A percentile compares a stretch with the other conserved stretches of the same genome.
Conservation (phyloP, 2,113 vertebrate genomes). For the Montifringilla adamsi region DNA sequence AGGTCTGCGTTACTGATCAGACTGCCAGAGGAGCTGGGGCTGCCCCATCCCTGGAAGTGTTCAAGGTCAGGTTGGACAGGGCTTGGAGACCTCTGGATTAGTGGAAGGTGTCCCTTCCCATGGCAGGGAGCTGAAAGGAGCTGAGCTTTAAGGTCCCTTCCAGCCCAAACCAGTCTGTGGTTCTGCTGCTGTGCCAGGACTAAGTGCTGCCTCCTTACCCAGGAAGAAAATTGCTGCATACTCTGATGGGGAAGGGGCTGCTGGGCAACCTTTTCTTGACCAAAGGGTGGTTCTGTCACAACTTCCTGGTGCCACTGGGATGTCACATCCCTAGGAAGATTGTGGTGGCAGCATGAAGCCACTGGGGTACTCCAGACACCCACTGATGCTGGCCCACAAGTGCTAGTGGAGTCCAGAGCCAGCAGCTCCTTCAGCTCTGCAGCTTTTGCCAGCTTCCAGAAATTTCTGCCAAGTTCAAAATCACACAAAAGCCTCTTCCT, state of each 20-base stretch:
- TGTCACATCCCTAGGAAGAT: background rate
- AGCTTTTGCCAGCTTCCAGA: background rate
- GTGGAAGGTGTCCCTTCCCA: background rate
- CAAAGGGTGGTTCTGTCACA: no score
- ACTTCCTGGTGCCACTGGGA: background rate
- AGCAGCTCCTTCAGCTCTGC: background rate
- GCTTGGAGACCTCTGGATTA: background rate
- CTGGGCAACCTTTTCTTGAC: background rate
- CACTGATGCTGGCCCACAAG: rapidly evolving
- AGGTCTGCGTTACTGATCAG: rapidly evolving
- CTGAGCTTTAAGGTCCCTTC: background rate
- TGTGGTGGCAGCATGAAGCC: background rate
- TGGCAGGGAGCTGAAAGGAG: background rate
- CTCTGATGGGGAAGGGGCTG: background rate
- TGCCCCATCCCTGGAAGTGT: background rate
- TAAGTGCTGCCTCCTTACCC: background rate
- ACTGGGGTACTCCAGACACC: background rate
- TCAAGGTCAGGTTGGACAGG: background rate
- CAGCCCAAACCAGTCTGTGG: background rate
- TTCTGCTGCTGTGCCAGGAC: background rate
- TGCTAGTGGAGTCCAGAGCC: background rate
- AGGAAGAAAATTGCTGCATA: background rate
- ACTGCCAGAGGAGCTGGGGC: background rate
- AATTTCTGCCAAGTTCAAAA: background rate
- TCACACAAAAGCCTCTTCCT: background rate